Evolutionary conservation across 64 coral and sea anemone genomes (phyloP).

Genomic region (Montipora efflorescens): DNA sequence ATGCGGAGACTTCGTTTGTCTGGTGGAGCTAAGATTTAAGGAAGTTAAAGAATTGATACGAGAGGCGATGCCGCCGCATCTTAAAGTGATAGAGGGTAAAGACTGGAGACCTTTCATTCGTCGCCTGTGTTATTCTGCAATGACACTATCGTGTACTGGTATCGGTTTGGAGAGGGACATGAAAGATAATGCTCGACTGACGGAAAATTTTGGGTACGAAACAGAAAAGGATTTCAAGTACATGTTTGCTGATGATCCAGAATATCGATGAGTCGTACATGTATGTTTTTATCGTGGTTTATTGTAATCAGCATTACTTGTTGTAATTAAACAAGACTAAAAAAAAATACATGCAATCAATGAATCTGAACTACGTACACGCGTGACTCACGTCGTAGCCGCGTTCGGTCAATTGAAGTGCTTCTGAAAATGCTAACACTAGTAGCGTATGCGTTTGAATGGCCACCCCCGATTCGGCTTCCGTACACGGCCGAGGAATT

Average conservation of each 20-base stretch:
- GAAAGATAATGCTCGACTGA: background rate
- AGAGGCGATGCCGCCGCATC: background rate
- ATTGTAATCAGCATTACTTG: no score
- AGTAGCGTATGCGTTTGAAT: background rate
- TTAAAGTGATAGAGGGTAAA: background rate
- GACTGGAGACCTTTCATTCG: background rate
- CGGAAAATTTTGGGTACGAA: background rate
- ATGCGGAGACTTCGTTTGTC: background rate
- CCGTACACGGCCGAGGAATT: background rate
- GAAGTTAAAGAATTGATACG: background rate
- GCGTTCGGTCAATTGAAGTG: background rate
- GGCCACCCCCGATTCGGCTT: background rate
- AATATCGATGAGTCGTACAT: no score
- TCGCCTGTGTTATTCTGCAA: background rate
- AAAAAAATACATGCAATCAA: background rate
- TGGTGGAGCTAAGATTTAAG: background rate
- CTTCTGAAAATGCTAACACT: background rate
- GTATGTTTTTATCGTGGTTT: no score
- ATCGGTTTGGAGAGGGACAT: background rate
- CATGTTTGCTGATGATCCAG: background rate
- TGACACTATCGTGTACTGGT: background rate
- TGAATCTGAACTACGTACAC: background rate
- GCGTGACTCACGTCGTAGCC: background rate
- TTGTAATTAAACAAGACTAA: background rate
- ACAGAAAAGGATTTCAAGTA: background rate